phyloP scores from a whole-genome alignment of 2,888 invertebrate genomes.

The Ormyrus nitidulus region DNA sequence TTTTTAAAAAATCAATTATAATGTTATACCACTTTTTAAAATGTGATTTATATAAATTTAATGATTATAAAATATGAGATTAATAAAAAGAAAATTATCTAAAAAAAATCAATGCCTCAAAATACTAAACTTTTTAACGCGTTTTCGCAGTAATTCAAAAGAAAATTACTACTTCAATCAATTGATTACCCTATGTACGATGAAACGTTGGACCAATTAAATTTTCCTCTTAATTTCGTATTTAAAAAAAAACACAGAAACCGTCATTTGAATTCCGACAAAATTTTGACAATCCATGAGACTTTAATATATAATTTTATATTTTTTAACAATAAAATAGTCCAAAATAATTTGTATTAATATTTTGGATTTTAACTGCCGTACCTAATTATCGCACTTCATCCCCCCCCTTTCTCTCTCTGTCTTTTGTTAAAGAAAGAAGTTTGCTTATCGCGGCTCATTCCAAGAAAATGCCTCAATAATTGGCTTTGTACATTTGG shows the following conservation, averaged over 20 bases:
- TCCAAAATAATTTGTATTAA: too few species aligned
- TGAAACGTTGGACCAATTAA: too few species aligned
- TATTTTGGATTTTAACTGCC: too few species aligned
- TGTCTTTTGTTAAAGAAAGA: constrained; percentile 2
- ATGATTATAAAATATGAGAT: constrained; percentile 3
- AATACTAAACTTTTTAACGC: constrained; percentile 7
- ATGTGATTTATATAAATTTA: constrained; percentile 23
- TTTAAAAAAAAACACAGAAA: too few species aligned
- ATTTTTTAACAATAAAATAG: too few species aligned
- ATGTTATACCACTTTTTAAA: constrained; percentile 20
- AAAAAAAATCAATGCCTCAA: constrained; percentile 46
- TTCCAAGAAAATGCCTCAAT: constrained; percentile 1
- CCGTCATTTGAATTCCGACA: too few species aligned
- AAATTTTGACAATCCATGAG: too few species aligned
- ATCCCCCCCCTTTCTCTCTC: constrained; percentile 15
- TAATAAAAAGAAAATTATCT: constrained; percentile 17
- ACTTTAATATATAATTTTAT: too few species aligned
- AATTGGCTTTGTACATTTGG: constrained; percentile 10
- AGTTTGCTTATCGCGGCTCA: not conserved
- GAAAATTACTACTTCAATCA: not conserved
- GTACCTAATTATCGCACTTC: not conserved
- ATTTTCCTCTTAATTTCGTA: too few species aligned
- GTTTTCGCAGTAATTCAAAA: not conserved
- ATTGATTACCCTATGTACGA: too few species aligned
- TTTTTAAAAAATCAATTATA: constrained; percentile 26